Base-by-base conservation (phyloP, 2,888 invertebrate genomes). In the Myopa testacea region DNA sequence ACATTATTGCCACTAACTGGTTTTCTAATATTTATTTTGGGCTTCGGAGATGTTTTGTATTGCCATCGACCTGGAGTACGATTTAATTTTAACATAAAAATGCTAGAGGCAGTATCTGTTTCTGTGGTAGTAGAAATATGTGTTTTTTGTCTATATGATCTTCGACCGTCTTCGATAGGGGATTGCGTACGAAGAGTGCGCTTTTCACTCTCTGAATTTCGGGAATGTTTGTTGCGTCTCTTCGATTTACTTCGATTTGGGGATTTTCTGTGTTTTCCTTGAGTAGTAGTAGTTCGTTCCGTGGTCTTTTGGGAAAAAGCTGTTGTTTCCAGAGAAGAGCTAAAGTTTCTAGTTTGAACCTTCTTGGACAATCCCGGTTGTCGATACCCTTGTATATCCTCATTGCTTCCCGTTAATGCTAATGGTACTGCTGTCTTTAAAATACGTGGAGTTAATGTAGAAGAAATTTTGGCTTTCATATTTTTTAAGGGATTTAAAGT, bases 31-130 rank as follows among this genome's bases (percentile, higher is more conserved):
- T 93, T 93, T 10, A 96, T 93, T 87, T 95, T 92, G 4, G 96
- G 96, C 88, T 96, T 96, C 0, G 96, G 94, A 38, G 96, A 95
- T 12, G 96, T 95, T 90, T 96, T 96, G 89, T 96, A 96, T 84
- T 96, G 95, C 96, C 96, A 96, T 82, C 96, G 93, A 75, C 96
- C 96, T 0, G 87, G 95, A 16, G 95, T 92, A 68, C 96, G 91
- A 85, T 95, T 95, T 65, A 96, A 90, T 87, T 96, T 96, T 84
- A 95, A 94, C 89, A 95, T 95, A 86, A 94, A 95, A 78, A 94
- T 90, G 81, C 93, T 93, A 60, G 93, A 92, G 6, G 93, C 91
- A 38, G 81, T 69, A 67, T 91, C 90, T 84, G 91, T 90, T 82
- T 93, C 93, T 4, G 92, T 86, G 12, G 90, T 82, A 78, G 91